phyloP scores from a whole-genome alignment of 2,113 vertebrate species.

The Sula dactylatra region DNA sequence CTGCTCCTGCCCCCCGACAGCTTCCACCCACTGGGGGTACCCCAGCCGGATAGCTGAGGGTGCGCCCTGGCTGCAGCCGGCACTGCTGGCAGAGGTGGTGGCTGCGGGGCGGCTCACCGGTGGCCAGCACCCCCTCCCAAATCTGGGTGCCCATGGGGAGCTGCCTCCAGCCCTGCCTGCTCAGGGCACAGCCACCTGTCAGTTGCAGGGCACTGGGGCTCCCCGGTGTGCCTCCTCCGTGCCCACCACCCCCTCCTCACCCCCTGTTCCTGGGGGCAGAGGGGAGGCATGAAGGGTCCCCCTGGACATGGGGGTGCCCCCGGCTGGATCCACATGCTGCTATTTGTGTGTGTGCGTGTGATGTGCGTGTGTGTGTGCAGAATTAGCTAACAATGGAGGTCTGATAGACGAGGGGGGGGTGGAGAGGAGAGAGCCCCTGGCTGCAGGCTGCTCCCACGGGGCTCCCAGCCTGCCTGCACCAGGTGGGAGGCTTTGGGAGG shows the following conservation, averaged over 20 bases:
- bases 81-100: conserved; percentile 16
- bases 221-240: not conserved
- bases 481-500: not conserved
- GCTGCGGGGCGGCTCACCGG: not conserved
- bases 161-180: not conserved
- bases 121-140: not conserved
- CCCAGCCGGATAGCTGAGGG: conserved; percentile 77
- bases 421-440: not conserved
- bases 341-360: conserved; percentile 20
- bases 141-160: not conserved
- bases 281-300: not conserved
- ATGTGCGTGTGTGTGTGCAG: not conserved
- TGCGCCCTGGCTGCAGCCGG: not conserved
- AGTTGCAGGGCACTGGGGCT: not conserved
- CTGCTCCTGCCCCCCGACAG: conserved; percentile 81
- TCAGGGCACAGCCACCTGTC: not conserved
- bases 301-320: not conserved
- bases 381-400: not conserved
- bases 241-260: not conserved
- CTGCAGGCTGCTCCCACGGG: rapidly evolving
- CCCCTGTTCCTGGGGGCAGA: not conserved
- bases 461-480: not conserved
- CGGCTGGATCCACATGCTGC: conserved; percentile 48
- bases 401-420: not conserved
- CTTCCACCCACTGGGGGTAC: conserved; percentile 86